phyloP scores from a whole-genome alignment of 2,113 vertebrate genomes.

The Psammodynastes pulverulentus region DNA sequence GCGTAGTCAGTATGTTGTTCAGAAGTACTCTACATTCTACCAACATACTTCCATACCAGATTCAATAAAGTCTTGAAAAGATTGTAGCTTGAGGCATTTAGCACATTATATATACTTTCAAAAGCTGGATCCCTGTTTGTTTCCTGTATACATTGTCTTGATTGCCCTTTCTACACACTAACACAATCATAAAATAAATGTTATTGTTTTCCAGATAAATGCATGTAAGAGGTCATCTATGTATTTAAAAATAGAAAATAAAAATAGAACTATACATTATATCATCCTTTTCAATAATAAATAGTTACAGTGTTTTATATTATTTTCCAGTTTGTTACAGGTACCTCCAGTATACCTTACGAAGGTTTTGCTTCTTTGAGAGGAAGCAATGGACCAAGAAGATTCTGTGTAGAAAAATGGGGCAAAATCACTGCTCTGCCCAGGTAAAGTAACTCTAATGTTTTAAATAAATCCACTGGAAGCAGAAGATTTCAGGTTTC shows the following conservation, averaged over 20 bases:
- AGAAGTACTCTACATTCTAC: neutral
- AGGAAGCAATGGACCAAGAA: constrained; percentile 92
- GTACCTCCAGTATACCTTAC: constrained; percentile 95
- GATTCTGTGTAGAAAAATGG: constrained; percentile 98
- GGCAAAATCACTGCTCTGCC: constrained; percentile 96
- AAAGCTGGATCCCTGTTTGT: neutral
- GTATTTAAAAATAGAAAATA: neutral
- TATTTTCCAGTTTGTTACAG: constrained; percentile 88
- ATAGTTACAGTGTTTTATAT: constrained; percentile 9
- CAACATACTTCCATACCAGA: neutral
- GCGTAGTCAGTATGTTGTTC: neutral
- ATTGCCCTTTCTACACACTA: neutral
- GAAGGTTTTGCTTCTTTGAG: constrained; percentile 94
- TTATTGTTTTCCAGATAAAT: neutral
- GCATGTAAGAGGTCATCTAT: neutral
- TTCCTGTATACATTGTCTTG: neutral
- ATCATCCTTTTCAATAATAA: neutral
- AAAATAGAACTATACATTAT: neutral
- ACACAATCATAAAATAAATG: neutral
- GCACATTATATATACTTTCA: neutral
- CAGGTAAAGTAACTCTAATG: constrained; percentile 73
- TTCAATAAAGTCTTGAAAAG: neutral
- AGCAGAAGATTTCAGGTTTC: neutral
- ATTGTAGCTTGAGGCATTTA: neutral
- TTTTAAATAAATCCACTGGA: neutral